Evolutionary conservation across 2,888 invertebrate genomes (phyloP), one percentile per base, ranked within the genome.

Genomic region (Aspidiotus rigidus): DNA sequence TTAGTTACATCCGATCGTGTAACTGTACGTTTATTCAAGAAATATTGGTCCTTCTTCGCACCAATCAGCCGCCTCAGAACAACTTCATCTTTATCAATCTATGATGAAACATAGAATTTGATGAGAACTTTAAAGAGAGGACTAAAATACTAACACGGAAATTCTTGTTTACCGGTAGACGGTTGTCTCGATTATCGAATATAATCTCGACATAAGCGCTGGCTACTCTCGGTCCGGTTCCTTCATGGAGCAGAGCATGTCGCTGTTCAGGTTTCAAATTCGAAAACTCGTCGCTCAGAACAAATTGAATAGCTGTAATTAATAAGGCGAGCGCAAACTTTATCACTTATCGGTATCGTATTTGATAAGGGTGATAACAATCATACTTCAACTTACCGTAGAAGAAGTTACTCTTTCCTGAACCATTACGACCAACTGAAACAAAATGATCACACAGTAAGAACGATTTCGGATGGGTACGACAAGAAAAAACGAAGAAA

Each of bases 391-490:
- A 78, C 84, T 81, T 80, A 92, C 93, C 94, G 79, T 92, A 92
- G 81, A 99, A 99, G 80, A 99, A 99, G 80, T 99, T 99, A 82
- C 97, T 97, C 81, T 99, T 99, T 54, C 99, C 99, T 17, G 97
- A 98, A 69, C 99, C 99, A 83, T 99, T 99, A 77, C 99, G 86
- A n/a, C 99, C 99, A 70, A 99, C 98, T 85, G 76, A 70, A 82
- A 28, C 28, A 28, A 28, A 28, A 28, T 28, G 28, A 28, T 28
- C 28, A 5, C 5, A 28, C 28, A 28, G 28, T 40, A n/a, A 40
- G 9, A 16, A 13, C 49, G n/a, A 49, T 49, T 49, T n/a, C 49
- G 49, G 49, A 49, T 1, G 49, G 3, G 15, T 28, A 28, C 28
- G 5, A 28, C 1, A 5, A 28, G 28, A 28, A 28, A 5, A 28